Base-by-base conservation (phyloP, 2,113 vertebrate species). In the Uropsilus gracilis region DNA sequence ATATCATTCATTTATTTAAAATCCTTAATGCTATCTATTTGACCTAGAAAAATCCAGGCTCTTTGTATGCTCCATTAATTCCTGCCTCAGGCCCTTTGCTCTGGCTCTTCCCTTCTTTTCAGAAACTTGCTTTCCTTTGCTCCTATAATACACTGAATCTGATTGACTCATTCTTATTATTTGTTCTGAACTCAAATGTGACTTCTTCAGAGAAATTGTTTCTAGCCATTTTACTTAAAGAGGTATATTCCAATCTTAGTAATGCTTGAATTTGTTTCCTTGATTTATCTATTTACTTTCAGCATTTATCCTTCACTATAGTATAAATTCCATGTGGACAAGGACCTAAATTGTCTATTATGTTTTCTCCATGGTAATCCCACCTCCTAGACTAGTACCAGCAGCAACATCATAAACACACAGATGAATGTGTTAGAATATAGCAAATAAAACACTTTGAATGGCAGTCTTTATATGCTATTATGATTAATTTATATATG, bases 1-100 rank as follows among this genome's bases (percentile, higher is more conserved):
- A 61, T 76, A 53, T 39, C 50, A 53, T 78, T 96, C 20, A 50
- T 12, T 18, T 81, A n/a, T n/a, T 89, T 89, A 91, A 91, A 78
- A 86, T 50, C 8, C 72, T n/a, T 44, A 50, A 28, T 72, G 18
- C 12, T 24, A 66, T 85, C 17, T 4, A 10, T 72, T 12, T 3
- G 57, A 63, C 24, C 61, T 69, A 87, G 81, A 86, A 88, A n/a
- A 83, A 82, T 57, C 6, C 12, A 78, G 50, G 61, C 6, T 48
- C 64, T 82, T 75, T 75, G 44, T 18, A 22, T 5, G 5, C 11
- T 24, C 68, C 8, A 0, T 63, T 44, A 8, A 37, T 57, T 82
- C 57, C 28, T 82, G 37, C 78, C 48, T 46, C 26, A 73, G 28
- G 39, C 50, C 14, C 12, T 55, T 24, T 22, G 11, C 8, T 18